phyloP scores from a whole-genome alignment of 2,888 invertebrate species.

The Machimus atricapillus region DNA sequence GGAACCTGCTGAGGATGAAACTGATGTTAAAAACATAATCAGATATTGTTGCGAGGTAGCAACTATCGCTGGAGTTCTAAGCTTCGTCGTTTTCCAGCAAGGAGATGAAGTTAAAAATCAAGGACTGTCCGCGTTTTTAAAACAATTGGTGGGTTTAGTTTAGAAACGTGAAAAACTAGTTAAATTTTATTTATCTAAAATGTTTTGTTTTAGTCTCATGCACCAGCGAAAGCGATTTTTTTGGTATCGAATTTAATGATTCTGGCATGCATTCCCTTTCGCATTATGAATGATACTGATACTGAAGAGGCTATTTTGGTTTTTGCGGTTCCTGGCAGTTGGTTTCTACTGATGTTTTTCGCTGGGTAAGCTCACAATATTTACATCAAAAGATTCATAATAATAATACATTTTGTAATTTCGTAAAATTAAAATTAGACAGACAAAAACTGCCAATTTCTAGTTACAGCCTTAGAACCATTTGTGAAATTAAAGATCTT shows the following conservation, averaged over 20 bases:
- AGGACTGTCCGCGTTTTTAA: constrained; percentile 86
- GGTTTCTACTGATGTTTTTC: constrained; percentile 98
- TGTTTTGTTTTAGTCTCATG: constrained; percentile 77
- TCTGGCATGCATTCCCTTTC: constrained; percentile 86
- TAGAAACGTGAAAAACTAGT: constrained; percentile 41
- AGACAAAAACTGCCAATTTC: no score
- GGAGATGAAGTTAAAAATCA: constrained; percentile 95
- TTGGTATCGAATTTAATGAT: constrained; percentile 89
- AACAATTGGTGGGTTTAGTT: constrained; percentile 76
- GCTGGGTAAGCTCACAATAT: constrained; percentile 77
- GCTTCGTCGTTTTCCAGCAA: constrained; percentile 90
- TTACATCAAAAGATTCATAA: no score
- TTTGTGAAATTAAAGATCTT: no score
- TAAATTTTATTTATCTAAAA: no score
- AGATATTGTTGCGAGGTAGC: constrained; percentile 84
- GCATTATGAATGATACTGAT: constrained; percentile 75
- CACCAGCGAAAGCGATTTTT: constrained; percentile 94
- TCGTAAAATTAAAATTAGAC: no score
- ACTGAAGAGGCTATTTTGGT: constrained; percentile 92
- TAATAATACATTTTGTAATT: no score
- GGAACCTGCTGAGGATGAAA: constrained; percentile 57
- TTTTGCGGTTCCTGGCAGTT: constrained; percentile 92
- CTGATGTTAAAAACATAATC: constrained; percentile 62
- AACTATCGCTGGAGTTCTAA: constrained; percentile 84
- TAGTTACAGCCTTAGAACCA: no score